Percentiles rank a stretch among this genome's conserved stretches.
Conservation (phyloP, 2,113 vertebrate genomes). For the Pogonocichla stellata region DNA sequence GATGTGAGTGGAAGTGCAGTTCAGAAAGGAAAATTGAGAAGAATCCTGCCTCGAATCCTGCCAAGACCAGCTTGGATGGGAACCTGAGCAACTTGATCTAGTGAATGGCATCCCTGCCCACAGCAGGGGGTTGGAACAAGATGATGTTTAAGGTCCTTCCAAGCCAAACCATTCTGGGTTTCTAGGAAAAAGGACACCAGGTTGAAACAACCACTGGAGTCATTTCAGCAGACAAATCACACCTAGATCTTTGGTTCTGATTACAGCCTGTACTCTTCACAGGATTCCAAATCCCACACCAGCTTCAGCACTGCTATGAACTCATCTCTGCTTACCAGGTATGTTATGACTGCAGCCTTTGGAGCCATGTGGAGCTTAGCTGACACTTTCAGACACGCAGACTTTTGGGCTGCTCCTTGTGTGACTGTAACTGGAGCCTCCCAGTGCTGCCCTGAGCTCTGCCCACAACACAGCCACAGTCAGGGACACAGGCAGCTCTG, state of each 20-base stretch:
- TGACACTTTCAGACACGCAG: background rate
- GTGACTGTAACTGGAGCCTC: background rate
- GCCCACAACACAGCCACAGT: fast-evolving
- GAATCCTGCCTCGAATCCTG: background rate
- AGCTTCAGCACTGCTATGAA: background rate
- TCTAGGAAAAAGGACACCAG: background rate
- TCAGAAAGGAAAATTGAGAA: background rate
- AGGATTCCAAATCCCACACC: background rate
- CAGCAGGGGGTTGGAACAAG: background rate
- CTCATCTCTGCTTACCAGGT: background rate
- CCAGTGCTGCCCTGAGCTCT: background rate
- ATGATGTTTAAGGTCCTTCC: background rate
- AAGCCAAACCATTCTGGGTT: background rate
- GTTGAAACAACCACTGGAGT: background rate
- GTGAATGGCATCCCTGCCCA: background rate
- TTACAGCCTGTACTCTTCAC: background rate
- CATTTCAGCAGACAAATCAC: background rate
- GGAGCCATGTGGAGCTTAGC: background rate
- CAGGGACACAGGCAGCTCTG: background rate
- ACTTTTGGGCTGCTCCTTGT: background rate
- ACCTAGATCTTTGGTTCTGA: background rate
- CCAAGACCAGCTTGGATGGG: background rate
- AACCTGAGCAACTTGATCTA: background rate
- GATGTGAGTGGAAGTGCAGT: background rate
- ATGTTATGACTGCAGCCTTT: background rate